Evolutionary conservation across 2,888 invertebrate species (phyloP).

Genomic region (Hymenopus coronatus): DNA sequence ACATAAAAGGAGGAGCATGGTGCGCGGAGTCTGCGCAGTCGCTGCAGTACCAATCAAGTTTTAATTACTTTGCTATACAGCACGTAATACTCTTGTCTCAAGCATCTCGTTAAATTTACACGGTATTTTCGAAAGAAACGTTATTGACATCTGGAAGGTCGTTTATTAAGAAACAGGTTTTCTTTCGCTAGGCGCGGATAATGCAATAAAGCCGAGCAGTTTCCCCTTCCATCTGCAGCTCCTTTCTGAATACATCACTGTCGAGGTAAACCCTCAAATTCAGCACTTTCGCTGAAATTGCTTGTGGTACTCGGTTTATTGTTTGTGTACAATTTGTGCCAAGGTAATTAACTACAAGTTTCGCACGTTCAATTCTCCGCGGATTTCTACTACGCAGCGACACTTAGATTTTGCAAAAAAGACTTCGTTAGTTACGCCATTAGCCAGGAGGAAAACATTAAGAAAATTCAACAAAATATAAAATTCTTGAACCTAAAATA

Average conservation of each 20-base stretch:
- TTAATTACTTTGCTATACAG: neutral
- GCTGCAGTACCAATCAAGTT: neutral
- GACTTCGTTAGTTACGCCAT: no score
- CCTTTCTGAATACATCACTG: neutral
- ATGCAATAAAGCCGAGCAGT: neutral
- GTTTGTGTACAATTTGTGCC: neutral
- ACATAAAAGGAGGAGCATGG: neutral
- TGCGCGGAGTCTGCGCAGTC: neutral
- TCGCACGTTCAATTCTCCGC: neutral
- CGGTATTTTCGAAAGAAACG: neutral
- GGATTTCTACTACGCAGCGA: neutral
- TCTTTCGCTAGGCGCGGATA: neutral
- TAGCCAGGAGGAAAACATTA: no score
- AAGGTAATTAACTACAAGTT: neutral
- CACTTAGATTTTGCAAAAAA: neutral
- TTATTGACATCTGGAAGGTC: neutral
- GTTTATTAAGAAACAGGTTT: neutral
- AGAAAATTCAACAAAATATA: no score
- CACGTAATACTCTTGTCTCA: neutral
- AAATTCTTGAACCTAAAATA: no score
- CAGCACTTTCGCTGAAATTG: neutral
- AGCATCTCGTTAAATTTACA: neutral
- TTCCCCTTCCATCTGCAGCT: neutral
- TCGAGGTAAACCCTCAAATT: neutral
- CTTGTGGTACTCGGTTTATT: neutral